Base-by-base conservation (phyloP, 1,140 invertebrate genomes). In the Cherax quadricarinatus region DNA sequence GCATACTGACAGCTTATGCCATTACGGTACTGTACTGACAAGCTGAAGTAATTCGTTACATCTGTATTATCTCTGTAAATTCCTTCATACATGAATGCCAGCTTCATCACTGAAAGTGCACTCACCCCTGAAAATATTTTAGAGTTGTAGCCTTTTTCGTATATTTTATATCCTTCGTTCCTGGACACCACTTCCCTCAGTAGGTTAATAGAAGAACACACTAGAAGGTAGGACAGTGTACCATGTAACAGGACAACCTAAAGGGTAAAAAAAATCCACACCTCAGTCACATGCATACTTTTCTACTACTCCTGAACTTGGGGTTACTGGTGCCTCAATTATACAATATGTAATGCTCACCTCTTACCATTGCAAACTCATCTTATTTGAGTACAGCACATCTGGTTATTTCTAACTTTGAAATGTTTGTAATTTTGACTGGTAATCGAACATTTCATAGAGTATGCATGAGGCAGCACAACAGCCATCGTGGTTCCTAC, bases 91-190 rank as follows among this genome's bases (percentile, higher is more conserved):
- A n/a, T 57, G 51, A 51, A 66, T 12, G 62, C 62, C 14, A 66
- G 5, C 1, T 81, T 57, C 79, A 51, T 57, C 21, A 81, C 30
- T 51, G 9, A 78, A 57, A 24, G 21, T 78, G 57, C 81, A 91
- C 89, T 91, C 89, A 91, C 89, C 89, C 89, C 89, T 66, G 89
- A 91, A 91, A 91, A 91, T 86, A 91, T 86, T 73, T 91, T 91
- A 66, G 89, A 86, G 73, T 82, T 91, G 89, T 91, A 91, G 70
- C 89, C 89, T 91, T 70, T 91, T 82, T 91, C 89, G 24, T 86
- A 86, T 81, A 91, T 91, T 86, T 82, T 91, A 86, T 91, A 91
- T 62, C 78, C 84, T 86, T 87, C 78, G 89, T 91, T 91, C 84
- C 89, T 91, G 89, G 89, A 73, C 89, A 91, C 89, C 89, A 91